phyloP scores from a whole-genome alignment of 2,888 invertebrate species.

The Spodoptera picta region DNA sequence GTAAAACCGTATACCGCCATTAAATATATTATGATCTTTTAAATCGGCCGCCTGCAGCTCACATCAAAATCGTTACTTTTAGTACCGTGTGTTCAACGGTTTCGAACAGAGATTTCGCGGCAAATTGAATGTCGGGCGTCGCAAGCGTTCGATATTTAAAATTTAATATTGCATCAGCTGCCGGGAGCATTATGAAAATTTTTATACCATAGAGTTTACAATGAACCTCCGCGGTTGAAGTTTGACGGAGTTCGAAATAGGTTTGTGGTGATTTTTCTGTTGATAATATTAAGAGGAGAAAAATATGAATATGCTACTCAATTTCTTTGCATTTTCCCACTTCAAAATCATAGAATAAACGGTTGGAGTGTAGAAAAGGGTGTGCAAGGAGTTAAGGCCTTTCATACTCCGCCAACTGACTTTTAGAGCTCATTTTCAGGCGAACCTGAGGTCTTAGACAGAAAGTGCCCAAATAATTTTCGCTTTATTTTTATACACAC shows the following conservation, averaged over 20 bases:
- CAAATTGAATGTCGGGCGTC: conserved; percentile 74
- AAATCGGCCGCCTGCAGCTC: conserved; percentile 47
- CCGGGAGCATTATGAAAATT: conserved; percentile 79
- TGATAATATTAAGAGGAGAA: conserved; percentile 4
- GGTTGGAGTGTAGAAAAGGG: no score
- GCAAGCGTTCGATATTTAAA: conserved; percentile 83
- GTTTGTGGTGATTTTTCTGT: conserved; percentile 10
- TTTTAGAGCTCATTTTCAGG: no score
- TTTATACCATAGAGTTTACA: conserved; percentile 60
- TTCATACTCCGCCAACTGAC: no score
- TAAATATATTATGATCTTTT: conserved; percentile 52
- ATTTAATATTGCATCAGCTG: conserved; percentile 86
- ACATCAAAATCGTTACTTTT: conserved; percentile 66
- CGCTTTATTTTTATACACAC: no score
- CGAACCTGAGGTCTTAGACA: no score
- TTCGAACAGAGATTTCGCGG: conserved; percentile 74
- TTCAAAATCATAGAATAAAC: no score
- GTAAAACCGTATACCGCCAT: conserved; percentile 46
- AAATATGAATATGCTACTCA: no score
- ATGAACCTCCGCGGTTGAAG: conserved; percentile 48
- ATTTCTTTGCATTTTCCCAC: no score
- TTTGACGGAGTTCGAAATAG: conserved; percentile 23
- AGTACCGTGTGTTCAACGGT: conserved; percentile 65
- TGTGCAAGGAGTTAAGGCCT: no score
- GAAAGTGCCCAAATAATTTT: no score